These are phyloP conservation scores for Fragum fragum DNA, from an alignment of 2,888 invertebrate genomes.

Conservation along the genomic window DNA sequence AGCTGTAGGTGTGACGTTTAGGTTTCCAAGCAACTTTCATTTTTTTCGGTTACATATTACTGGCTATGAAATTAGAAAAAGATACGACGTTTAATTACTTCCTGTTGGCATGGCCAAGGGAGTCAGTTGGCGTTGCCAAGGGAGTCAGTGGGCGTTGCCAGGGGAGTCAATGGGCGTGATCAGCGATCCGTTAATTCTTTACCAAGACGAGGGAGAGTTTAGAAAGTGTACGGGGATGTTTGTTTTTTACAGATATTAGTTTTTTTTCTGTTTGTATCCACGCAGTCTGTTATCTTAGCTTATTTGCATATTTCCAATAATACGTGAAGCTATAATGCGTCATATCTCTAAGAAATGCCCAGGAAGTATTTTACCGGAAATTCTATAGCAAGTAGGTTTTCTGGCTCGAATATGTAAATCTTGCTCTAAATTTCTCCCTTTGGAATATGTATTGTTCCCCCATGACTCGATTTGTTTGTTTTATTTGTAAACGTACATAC, in stretches of 20 bases:
- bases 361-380: constrained; percentile 3
- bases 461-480: no score
- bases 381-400: constrained; percentile 14
- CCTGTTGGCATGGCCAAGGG: no score
- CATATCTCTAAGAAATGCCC: constrained; percentile 3
- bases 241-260: neutral
- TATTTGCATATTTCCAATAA: constrained; percentile 43
- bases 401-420: constrained; percentile 16
- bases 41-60: no score
- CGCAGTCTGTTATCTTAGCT: constrained; percentile 3
- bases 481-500: no score
- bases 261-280: constrained; percentile 14
- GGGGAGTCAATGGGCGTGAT: no score
- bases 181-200: no score
- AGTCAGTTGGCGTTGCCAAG: no score
- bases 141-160: no score
- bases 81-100: no score
- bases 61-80: no score
- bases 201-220: neutral
- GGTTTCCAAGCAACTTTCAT: no score
- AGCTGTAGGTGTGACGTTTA: no score
- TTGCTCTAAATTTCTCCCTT: neutral
- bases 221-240: neutral
- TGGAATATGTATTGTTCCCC: neutral
- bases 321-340: constrained; percentile 34